Base-by-base conservation (phyloP, 2,888 invertebrate genomes). In the Cordilura impudica region DNA sequence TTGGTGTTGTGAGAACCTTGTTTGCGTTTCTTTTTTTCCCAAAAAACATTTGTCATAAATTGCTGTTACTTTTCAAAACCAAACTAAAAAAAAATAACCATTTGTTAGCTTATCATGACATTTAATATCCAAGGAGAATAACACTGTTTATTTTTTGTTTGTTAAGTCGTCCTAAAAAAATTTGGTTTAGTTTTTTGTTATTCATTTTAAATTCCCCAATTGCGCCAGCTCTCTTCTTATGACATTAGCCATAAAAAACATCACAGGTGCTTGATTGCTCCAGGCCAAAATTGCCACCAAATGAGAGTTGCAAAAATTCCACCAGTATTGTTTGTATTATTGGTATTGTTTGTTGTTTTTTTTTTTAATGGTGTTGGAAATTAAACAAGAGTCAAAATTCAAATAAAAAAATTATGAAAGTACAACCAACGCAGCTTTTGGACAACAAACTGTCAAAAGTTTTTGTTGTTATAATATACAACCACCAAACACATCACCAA, bases 401-500 rank as follows among this genome's bases (percentile, higher is more conserved):
- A 58, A 21, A 3, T 53, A 43, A 26, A 58, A 53, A 65, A 58
- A 58, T n/a, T n/a, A n/a, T 47, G 58, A n/a, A n/a, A n/a, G 10
- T 49, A 65, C 31, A 72, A 53, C 61, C 19, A 35, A 66, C 49
- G 16, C 72, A 81, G 61, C 65, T 49, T 58, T 75, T 69, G 86
- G 86, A 87, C 86, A 87, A 86, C 87, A 86, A 87, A 85, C 86
- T 86, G 87, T 86, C 87, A 86, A 87, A 87, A 84, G 84, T 86
- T 81, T 82, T 39, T 29, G 21, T 26, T 43, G 61, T 45, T 14
- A 43, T 39, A 29, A 26, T 47, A 10, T 26, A 21, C 58, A 56
- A 54, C 78, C 54, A 47, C 61, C 51, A 66, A 66, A 47, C 19
- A 56, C 39, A 65, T 73, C 39, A 58, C 16, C 58, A 43, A n/a